These are phyloP conservation scores for Chloropsis cyanopogon DNA, from an alignment of 2,113 vertebrate species.

Conservation along the genomic window DNA sequence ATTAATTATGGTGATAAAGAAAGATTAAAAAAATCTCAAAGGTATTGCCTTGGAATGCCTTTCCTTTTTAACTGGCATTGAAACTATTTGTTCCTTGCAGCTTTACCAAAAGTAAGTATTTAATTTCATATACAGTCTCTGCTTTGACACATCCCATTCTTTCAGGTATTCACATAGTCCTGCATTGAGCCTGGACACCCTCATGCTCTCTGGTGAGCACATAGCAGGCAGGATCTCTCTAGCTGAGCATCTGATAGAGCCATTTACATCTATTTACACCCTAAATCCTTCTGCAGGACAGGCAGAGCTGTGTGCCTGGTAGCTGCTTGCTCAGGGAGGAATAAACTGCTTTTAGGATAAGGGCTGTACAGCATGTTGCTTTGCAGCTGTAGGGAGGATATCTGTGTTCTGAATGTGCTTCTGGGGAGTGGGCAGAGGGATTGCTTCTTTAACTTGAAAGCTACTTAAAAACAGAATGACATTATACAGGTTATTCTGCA, in stretches of 20 bases:
- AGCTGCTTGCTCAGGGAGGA: not conserved
- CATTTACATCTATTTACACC: not conserved
- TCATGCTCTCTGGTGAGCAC: fast-evolving
- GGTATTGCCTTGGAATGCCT: not conserved
- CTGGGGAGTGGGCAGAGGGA: not conserved
- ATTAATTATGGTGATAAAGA: not conserved
- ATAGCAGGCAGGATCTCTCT: not conserved
- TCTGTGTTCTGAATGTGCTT: not conserved
- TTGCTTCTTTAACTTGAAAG: not conserved
- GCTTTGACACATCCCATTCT: fast-evolving
- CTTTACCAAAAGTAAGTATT: not conserved
- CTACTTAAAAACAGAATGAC: not conserved
- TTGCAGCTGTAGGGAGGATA: not conserved
- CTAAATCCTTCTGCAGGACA: not conserved
- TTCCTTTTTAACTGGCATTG: not conserved
- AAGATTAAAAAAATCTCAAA: not conserved
- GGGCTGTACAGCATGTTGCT: not conserved
- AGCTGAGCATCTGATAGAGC: not conserved
- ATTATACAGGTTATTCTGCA: not conserved
- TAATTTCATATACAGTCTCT: not conserved
- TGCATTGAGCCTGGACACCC: not conserved
- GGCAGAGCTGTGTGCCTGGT: not conserved
- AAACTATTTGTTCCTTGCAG: not conserved
- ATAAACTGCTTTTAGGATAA: not conserved
- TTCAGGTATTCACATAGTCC: not conserved